Conservation (phyloP, 2,113 vertebrate genomes). For the Heterochromis multidens region DNA sequence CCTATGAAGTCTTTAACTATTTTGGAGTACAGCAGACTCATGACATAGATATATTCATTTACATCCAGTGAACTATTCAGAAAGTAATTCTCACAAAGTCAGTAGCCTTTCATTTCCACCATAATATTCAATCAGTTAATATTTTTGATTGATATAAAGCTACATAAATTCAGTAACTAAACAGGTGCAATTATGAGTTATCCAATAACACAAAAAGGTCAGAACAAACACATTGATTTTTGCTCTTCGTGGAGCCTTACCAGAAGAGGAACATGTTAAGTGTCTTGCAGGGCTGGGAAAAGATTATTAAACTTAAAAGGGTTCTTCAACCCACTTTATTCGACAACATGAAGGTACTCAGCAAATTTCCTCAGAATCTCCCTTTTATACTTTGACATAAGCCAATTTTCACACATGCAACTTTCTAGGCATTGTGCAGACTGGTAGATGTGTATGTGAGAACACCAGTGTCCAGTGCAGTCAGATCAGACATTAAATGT, state of each 20-base stretch:
- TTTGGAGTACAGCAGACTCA: neutral
- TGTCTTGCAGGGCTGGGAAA: neutral
- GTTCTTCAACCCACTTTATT: neutral
- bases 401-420: neutral
- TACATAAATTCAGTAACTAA: neutral
- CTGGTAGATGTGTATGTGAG: neutral
- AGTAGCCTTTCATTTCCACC: neutral
- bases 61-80: neutral
- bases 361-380: neutral
- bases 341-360: neutral
- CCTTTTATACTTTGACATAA: neutral
- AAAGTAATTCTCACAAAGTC: neutral
- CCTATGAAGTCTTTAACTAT: neutral
- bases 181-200: neutral
- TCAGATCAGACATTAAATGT: neutral
- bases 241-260: neutral
- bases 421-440: neutral
- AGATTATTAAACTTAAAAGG: neutral
- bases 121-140: neutral
- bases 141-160: neutral
- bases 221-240: neutral
- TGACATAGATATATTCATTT: neutral
- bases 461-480: neutral
- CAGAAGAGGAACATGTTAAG: neutral
- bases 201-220: neutral